Evolutionary conservation across 2,797 vertebrate species (phyloP), one percentile per base, ranked within the genome.

Genomic region (Taenioides sp.): DNA sequence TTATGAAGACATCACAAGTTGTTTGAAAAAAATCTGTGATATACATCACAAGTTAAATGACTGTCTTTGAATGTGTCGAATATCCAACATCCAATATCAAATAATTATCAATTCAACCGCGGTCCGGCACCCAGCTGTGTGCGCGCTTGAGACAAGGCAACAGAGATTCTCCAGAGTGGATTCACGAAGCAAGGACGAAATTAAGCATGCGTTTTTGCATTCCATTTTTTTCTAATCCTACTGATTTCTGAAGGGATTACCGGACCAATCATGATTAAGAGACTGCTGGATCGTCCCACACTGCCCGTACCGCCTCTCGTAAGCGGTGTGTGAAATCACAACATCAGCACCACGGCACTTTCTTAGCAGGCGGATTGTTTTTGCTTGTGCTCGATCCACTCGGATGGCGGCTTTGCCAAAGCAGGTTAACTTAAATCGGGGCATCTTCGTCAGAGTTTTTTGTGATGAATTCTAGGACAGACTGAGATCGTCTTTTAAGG

Each of bases 201-300:
- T 92, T 89, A 91, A 86, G 86, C 86, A 86, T 78, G 71, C 89
- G 90, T 91, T 91, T 92, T 91, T 82, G 78, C 81, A 85, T 92
- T 92, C 81, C 83, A 90, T 92, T 90, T 91, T 47, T 85, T 80
- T 89, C 77, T 94, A 94, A 94, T 94, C 93, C 92, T 75, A 84
- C 87, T 88, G 91, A 92, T 92, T 47, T 93, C 88, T 88, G 89
- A 80, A 69, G 84, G 92, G 93, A 94, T 94, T 94, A 94, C 80
- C 77, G 86, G 87, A 91, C 92, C 86, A 91, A 86, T 92, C 90
- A 87, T 87, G 89, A 89, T 81, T 89, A 88, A 92, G 87, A 69
- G 83, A 88, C 74, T 67, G 76, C 73, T 77, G 82, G 80, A 72
- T 81, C 74, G 69, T 62, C 70, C 43, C 65, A 61, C 81, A 55